Evolutionary conservation across 1,140 invertebrate species (phyloP).

Genomic region (Neotoxoptera formosana): DNA sequence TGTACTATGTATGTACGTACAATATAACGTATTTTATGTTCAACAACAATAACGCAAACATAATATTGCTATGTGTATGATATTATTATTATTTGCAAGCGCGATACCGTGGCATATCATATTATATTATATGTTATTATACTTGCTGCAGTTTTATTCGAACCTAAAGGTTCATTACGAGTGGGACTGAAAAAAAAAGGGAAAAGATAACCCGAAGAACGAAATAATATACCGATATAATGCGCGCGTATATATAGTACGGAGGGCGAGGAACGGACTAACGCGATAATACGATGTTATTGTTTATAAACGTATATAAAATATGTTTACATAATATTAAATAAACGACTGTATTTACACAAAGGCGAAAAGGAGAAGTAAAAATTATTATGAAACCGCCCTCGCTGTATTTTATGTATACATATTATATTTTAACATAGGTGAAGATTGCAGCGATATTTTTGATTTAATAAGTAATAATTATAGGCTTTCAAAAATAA

Average conservation of each 20-base stretch:
- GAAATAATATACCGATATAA: neutral
- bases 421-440: no score
- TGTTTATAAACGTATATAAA: neutral
- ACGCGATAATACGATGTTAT: neutral
- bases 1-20: no score
- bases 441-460: neutral
- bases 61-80: neutral
- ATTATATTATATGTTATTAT: constrained; percentile 11
- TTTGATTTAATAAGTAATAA: neutral
- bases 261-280: neutral
- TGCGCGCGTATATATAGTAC: neutral
- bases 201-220: neutral
- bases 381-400: neutral
- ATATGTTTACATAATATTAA: neutral
- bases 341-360: neutral
- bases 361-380: neutral
- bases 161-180: neutral
- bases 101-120: neutral
- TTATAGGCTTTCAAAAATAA: neutral
- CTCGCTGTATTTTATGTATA: neutral
- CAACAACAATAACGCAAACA: neutral
- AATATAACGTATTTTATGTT: neutral
- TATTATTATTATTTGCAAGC: neutral
- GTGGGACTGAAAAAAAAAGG: neutral
- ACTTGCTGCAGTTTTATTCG: neutral